Percentiles rank a stretch among this genome's conserved stretches.
Conservation (phyloP, 2,113 vertebrate genomes). For the Brachypodius melanocephalos region DNA sequence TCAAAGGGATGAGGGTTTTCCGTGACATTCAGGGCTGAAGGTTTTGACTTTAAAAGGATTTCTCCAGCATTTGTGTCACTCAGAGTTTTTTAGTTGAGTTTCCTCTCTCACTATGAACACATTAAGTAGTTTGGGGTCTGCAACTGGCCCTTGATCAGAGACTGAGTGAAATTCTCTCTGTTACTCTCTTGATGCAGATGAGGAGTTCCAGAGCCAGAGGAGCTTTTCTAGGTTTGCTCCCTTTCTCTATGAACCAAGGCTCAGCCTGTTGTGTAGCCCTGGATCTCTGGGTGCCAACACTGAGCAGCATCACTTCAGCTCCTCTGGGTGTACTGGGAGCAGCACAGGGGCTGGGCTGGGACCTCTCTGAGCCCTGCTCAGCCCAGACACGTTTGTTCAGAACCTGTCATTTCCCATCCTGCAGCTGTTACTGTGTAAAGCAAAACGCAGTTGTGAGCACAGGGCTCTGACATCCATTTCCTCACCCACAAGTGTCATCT, state of each 20-base stretch:
- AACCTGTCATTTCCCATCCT: neutral
- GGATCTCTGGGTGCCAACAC: neutral
- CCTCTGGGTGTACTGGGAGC: neutral
- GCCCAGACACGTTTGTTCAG: neutral
- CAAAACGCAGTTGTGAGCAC: accelerated
- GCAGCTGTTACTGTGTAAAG: neutral
- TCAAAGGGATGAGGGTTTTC: neutral
- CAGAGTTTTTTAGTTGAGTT: neutral
- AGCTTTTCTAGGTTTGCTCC: neutral
- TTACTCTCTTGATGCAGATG: neutral
- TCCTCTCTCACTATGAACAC: neutral
- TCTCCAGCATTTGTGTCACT: neutral
- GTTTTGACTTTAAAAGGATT: neutral
- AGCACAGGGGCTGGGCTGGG: neutral
- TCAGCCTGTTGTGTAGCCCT: neutral
- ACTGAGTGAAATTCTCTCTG: neutral
- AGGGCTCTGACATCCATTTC: neutral
- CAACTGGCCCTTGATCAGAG: neutral
- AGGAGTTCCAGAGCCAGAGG: neutral
- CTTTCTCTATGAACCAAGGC: neutral
- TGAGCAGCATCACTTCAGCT: neutral
- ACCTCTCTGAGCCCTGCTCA: neutral
- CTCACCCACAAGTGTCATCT: neutral
- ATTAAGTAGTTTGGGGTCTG: neutral
- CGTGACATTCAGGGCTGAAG: neutral